phyloP scores from a whole-genome alignment of 2,888 invertebrate genomes.

The Melanophora roralis region DNA sequence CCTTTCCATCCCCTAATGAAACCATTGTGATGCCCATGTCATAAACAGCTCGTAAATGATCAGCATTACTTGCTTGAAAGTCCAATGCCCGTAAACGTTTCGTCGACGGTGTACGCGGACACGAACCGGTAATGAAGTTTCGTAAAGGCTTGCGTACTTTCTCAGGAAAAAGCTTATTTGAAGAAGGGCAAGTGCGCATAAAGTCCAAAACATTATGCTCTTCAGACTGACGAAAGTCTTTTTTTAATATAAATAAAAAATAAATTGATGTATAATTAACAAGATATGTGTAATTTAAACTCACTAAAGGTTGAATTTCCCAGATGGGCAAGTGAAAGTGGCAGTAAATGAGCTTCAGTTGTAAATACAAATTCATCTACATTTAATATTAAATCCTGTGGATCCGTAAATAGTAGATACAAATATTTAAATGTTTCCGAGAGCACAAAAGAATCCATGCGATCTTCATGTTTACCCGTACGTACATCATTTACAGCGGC shows the following conservation, averaged over 20 bases:
- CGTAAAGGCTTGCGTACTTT: slow-evolving; percentile 89
- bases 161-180: slow-evolving; percentile 88
- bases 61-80: slow-evolving; percentile 88
- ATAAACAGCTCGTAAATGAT: slow-evolving; percentile 90
- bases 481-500: slow-evolving; percentile 98
- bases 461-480: slow-evolving; percentile 92
- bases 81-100: slow-evolving; percentile 84
- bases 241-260: not conserved
- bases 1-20: slow-evolving; percentile 91
- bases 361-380: slow-evolving; percentile 93
- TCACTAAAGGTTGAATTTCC: slow-evolving; percentile 79
- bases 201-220: slow-evolving; percentile 79
- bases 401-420: slow-evolving; percentile 94
- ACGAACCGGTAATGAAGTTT: slow-evolving; percentile 89
- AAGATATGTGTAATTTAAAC: slow-evolving; percentile 46
- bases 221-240: slow-evolving; percentile 78
- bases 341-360: slow-evolving; percentile 97
- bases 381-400: slow-evolving; percentile 88
- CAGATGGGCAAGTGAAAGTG: slow-evolving; percentile 86
- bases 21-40: slow-evolving; percentile 97
- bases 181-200: slow-evolving; percentile 88
- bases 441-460: slow-evolving; percentile 98
- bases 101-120: slow-evolving; percentile 81
- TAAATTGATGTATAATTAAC: not conserved
- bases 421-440: slow-evolving; percentile 99